Evolutionary conservation across 1,140 invertebrate genomes (phyloP), one percentile per base, ranked within the genome.

Genomic region (Drosophila rufa): DNA sequence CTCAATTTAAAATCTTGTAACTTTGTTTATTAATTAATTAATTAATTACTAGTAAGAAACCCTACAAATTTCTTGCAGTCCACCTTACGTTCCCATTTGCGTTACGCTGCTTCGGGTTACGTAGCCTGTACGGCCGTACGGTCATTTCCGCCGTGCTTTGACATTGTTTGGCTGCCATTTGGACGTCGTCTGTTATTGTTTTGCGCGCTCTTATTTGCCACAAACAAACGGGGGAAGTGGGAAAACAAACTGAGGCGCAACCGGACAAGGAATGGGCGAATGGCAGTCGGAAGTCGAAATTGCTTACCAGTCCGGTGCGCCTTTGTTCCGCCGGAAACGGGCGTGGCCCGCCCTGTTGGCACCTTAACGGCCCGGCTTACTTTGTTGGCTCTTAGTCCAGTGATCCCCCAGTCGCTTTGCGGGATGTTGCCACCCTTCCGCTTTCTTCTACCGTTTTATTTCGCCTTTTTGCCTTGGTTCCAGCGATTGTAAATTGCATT

Each of bases 401-500:
- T 75, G 82, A 85, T 81, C 82, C 82, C 82, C 74, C 27, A 57
- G 62, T 78, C 51, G 50, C 45, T 61, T 48, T 81, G 62, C 67
- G 67, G 66, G 27, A 36, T 4, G 25, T 59, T 27, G 40, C 47
- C 36, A 22, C 57, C 43, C 48, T 71, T 27, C 19, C 30, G 11
- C 30, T 27, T 27, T 33, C 17, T 22, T 47, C 12, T 43, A 17
- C 22, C 25, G 27, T 60, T 65, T 40, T 25, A 42, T 57, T 57
- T 17, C 9, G 33, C 30, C 55, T 60, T 43, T 27, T 27, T 38
- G 27, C 38, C 30, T 19, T n/a, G 33, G 38, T 50, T 50, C 45
- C 53, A 58, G 60, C 78, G 78, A 82, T 85, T 82, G 82, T 85
- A 85, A 86, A 85, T 86, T 85, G 82, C 82, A 85, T 78, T 85